phyloP scores from a whole-genome alignment of 2,888 invertebrate genomes.

The Parelbella ahira region DNA sequence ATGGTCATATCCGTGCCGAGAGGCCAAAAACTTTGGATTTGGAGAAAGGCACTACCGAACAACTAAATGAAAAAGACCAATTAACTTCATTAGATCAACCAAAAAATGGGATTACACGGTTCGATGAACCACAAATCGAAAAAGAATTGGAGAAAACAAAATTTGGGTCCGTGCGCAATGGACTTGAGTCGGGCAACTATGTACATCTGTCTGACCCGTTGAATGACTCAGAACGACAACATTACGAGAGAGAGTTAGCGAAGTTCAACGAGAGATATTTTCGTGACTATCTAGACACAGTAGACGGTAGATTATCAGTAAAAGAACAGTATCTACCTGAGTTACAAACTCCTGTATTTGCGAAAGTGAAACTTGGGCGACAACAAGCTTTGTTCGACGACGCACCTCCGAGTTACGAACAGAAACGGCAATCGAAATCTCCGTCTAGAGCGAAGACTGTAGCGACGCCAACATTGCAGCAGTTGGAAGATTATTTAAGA shows the following conservation, averaged over 20 bases:
- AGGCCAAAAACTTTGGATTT: constrained; percentile 64
- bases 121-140: constrained; percentile 45
- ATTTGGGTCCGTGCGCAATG: constrained; percentile 68
- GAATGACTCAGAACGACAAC: constrained; percentile 55
- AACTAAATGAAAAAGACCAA: constrained; percentile 47
- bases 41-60: constrained; percentile 40
- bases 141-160: constrained; percentile 65
- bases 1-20: constrained; percentile 47
- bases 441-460: constrained; percentile 62
- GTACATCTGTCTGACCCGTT: constrained; percentile 64
- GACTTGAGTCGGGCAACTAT: constrained; percentile 63
- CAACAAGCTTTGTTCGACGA: constrained; percentile 62
- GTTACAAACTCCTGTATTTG: constrained; percentile 69
- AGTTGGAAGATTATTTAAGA: constrained; percentile 70
- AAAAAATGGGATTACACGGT: constrained; percentile 49
- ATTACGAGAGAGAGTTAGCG: constrained; percentile 68
- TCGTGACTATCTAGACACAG: constrained; percentile 61
- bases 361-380: constrained; percentile 66
- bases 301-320: constrained; percentile 56
- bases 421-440: constrained; percentile 52
- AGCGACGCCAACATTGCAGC: constrained; percentile 68
- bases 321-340: constrained; percentile 72
- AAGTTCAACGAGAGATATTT: constrained; percentile 72
- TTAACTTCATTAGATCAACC: constrained; percentile 47
- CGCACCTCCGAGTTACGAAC: constrained; percentile 58